Base-by-base conservation (phyloP, 23 tunicate genomes). In the Trididemnum clinides region DNA sequence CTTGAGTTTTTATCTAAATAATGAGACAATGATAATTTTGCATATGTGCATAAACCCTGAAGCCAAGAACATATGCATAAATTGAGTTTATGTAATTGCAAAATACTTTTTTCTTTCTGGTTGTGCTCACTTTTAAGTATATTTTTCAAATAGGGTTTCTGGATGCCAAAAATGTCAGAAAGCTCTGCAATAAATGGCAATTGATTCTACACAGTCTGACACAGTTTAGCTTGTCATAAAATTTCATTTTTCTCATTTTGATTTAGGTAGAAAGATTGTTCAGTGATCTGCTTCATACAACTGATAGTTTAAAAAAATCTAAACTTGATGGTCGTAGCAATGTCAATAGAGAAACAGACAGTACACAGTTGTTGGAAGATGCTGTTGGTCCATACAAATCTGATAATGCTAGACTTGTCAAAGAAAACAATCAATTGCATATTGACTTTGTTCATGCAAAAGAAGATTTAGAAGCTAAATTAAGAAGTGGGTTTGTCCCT, bases 281-380 rank as follows among this genome's bases (percentile, higher is more conserved):
- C 35, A 79, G 95, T 31, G 98, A 94, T 57, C 64, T 94, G 2
- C 81, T 94, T 51, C 98, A 94, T 89, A 94, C 98, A 28, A 94
- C 98, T 19, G 91, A 94, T 72, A 90, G 95, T 33, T 89, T 94
- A 54, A 94, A 94, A 63, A 94, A 94, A 50, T 63, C 94, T 1
- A 94, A 94, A 89, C 83, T 94, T 36, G 57, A 81, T 26, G 49
- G 34, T 28, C 80, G 36, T 25, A 89, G 89, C 82, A 75, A 66
- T 20, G 33, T 82, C 54, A 36, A 77, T 32, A 57, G 72, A 28
- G 23, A 4, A 3, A 51, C 39, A 26, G 87, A 94, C 50, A 28
- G 31, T 7, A 39, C 49, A 18, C 85, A 84, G 26, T 10, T 77
- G 3, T 2, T 82, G 22, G 98, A 94, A 34, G 98, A 94, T 77